Base-by-base conservation (phyloP, 37 sponge, comb jelly and placozoan genomes). In the Chondrosia reniformis region DNA sequence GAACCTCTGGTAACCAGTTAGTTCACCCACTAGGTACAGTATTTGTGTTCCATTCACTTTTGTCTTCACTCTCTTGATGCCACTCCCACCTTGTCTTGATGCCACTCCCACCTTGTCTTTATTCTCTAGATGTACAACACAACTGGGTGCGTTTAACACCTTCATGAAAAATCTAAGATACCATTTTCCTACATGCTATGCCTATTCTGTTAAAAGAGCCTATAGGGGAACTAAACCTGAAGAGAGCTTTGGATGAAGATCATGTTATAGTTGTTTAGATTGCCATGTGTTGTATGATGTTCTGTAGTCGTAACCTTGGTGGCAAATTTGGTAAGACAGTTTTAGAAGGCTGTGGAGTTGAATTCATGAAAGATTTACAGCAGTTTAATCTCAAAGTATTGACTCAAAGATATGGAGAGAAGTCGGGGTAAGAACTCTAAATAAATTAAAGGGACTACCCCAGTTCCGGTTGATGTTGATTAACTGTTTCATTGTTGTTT, bases 251-350 rank as follows among this genome's bases (percentile, higher is more conserved):
- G n/a, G n/a, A n/a, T n/a, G n/a, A n/a, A n/a, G n/a, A n/a, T n/a
- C n/a, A n/a, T n/a, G n/a, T n/a, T n/a, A n/a, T n/a, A n/a, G n/a
- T n/a, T n/a, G n/a, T n/a, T n/a, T n/a, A n/a, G n/a, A n/a, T n/a
- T n/a, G n/a, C n/a, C 15, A 19, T 15, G 10, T 49, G 15, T 49
- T 15, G 15, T 15, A 49, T 49, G 10, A 19, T 6, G 13, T 33
- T 12, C 67, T 66, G 38, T 46, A 90, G 91, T 25, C 77, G 96
- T 13, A 89, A 91, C 63, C 75, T 95, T 42, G 96, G 96, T 21
- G 96, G 96, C 2, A 95, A 95, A 77, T 74, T 95, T 30, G 96
- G 96, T 21, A 65, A 27, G 22, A 63, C 78, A 32, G 65, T 95
- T 38, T 46, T 77, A 62, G 44, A 83, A 33, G 34, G 56, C 44